Evolutionary conservation across 2,888 invertebrate species (phyloP).

Genomic region (Nasonovia ribisnigri): DNA sequence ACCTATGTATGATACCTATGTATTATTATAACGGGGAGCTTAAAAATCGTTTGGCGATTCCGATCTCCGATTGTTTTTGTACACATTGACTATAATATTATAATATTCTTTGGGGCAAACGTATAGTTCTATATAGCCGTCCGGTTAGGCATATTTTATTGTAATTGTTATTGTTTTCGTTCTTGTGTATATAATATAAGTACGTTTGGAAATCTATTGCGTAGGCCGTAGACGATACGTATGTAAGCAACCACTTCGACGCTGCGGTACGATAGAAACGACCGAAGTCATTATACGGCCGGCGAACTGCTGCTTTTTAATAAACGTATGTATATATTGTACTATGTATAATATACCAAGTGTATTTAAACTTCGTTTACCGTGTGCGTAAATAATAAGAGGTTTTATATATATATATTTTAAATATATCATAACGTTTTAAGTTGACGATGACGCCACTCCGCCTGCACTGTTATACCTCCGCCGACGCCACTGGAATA

Average conservation of each 20-base stretch:
- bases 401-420: background rate
- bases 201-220: background rate
- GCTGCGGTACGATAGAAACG: background rate
- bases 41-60: background rate
- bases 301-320: background rate
- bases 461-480: background rate
- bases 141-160: background rate
- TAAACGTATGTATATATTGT: background rate
- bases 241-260: background rate
- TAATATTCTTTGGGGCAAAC: background rate
- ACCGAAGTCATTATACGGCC: background rate
- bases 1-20: no score
- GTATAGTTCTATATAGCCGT: background rate
- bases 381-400: background rate
- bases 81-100: background rate
- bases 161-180: background rate
- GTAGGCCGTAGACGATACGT: background rate
- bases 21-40: background rate
- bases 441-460: background rate
- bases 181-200: background rate
- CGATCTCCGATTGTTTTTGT: background rate
- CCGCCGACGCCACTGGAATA: background rate
- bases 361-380: background rate
- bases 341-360: background rate
- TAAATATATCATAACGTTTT: background rate